Percentiles rank a stretch among this genome's conserved stretches.
Conservation (phyloP, 1,140 invertebrate genomes). For the Drosophila subobscura region DNA sequence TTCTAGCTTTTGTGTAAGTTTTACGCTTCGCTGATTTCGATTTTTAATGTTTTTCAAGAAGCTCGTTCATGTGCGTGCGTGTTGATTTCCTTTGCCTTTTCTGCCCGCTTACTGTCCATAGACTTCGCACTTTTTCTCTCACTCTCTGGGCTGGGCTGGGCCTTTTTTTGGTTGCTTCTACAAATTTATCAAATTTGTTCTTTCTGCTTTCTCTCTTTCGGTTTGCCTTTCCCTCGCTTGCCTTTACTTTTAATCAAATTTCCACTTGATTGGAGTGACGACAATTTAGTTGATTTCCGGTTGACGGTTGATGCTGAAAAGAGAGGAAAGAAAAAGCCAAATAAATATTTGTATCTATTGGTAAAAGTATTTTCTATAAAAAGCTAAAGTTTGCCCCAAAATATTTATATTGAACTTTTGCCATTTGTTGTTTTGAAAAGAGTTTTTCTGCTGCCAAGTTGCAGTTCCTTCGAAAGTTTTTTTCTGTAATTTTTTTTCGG, state of each 20-base stretch:
- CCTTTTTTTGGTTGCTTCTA: constrained; percentile 26
- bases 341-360: too few relatives aligned
- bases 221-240: constrained; percentile 5
- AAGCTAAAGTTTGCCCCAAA: neutral
- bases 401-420: too few relatives aligned
- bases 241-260: constrained; percentile 71
- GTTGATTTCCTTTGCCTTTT: constrained; percentile 60
- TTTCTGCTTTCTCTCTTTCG: constrained; percentile 10
- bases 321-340: neutral
- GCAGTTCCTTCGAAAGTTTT: too few relatives aligned
- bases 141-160: neutral
- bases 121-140: constrained; percentile 43
- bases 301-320: constrained; percentile 48
- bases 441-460: too few relatives aligned
- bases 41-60: constrained; percentile 75
- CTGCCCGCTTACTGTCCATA: constrained; percentile 57
- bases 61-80: constrained; percentile 72
- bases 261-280: constrained; percentile 79
- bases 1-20: constrained; percentile 48
- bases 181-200: constrained; percentile 76
- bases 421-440: too few relatives aligned
- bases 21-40: constrained; percentile 64
- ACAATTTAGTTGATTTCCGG: constrained; percentile 78
- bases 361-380: neutral
- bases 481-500: too few relatives aligned